phyloP scores from a whole-genome alignment of 1,140 invertebrate species.

The Ceratoteleas bidentatus region DNA sequence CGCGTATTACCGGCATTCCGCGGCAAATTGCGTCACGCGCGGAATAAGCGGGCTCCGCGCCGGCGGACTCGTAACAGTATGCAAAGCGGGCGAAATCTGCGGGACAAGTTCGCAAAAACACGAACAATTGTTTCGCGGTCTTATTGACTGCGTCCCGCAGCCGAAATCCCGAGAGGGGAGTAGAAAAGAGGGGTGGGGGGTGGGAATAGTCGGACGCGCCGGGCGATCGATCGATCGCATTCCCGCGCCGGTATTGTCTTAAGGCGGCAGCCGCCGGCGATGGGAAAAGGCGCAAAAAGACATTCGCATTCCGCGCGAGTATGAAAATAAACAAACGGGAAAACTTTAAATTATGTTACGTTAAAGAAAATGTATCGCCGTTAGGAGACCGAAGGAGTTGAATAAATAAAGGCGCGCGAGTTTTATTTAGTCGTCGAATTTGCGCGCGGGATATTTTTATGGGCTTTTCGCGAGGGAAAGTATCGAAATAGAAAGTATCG shows the following conservation, averaged over 20 bases:
- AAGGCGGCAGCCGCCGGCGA: conserved; percentile 15
- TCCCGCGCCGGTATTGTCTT: conserved; percentile 30
- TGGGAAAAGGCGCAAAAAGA: conserved; percentile 21
- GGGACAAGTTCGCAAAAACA: conserved; percentile 37
- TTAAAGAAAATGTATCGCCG: conserved; percentile 23
- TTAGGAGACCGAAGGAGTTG: conserved; percentile 13
- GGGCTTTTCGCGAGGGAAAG: not conserved
- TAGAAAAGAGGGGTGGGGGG: no score
- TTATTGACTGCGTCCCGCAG: conserved; percentile 44
- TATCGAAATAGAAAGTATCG: not conserved
- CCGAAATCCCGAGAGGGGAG: no score
- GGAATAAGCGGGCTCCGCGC: conserved; percentile 57
- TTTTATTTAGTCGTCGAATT: conserved; percentile 10
- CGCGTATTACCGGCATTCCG: conserved; percentile 66
- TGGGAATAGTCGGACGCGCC: no score
- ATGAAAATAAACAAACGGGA: conserved; percentile 47
- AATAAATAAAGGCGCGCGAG: conserved; percentile 20
- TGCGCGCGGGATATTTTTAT: no score
- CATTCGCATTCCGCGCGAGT: conserved; percentile 32
- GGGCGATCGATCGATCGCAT: conserved; percentile 44
- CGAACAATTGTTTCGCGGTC: conserved; percentile 60
- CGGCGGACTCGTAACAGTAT: conserved; percentile 67
- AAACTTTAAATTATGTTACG: conserved; percentile 45
- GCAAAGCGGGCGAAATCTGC: conserved; percentile 67
- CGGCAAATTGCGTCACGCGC: conserved; percentile 52